Evolutionary conservation across 2,888 invertebrate species (phyloP), one percentile per base, ranked within the genome.

Genomic region (Agrilus biguttatus): DNA sequence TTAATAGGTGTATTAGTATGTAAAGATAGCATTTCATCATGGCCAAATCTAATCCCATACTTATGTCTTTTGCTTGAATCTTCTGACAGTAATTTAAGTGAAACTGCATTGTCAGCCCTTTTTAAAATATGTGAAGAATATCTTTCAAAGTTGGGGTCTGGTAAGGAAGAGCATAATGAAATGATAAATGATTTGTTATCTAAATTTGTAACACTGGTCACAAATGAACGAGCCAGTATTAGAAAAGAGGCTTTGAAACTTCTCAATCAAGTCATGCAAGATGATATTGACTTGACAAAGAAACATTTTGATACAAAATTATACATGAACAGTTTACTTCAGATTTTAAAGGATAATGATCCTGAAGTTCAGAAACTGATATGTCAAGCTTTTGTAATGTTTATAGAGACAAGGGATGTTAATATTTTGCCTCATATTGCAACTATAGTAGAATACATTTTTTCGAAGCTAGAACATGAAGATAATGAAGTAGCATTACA

Each of bases 91-190:
- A 87, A 86, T 72, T 80, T 91, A 55, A 90, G 92, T 64, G 96
- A 97, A 78, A 95, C 96, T 56, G 89, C 97, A 36, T 90, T 98
- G 68, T 93, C 93, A 53, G 95, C 97, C 10, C 66, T 98, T 50
- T 95, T 97, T 66, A 97, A 97, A 68, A 93, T 98, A 42, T 98
- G 97, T 67, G 98, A 98, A 71, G 98, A 98, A 44, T 54, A 53
- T 41, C 43, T 53, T 33, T 46, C 46, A 10, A 51, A 43, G 82
- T 89, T 0, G 92, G 95, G 59, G 70, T 84, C 42, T 66, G 91
- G 91, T 60, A 84, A 83, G 53, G 86, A 87, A 60, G 80, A 82
- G 17, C 66, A 87, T 32, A 86, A 87, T 62, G 74, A 87, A 51
- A 91, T 93, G 2, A 68, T 95, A 10, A 88, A 92, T 69, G 74